Conservation (phyloP, 2,113 vertebrate species). For the Rutilus rutilus region DNA sequence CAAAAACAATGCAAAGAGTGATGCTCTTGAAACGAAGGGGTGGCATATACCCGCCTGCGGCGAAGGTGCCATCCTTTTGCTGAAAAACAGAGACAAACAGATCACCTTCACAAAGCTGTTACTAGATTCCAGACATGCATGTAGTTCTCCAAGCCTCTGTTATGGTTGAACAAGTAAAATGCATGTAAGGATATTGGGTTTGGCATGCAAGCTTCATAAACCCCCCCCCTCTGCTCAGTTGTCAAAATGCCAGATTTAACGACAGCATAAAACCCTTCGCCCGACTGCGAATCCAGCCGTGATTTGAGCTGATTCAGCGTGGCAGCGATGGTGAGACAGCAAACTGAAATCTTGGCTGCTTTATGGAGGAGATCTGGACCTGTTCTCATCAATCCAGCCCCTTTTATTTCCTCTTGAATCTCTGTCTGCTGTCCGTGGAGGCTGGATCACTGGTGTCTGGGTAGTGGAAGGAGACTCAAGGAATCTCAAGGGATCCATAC, state of each 20-base stretch:
- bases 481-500: conserved; percentile 23
- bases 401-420: conserved; percentile 49
- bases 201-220: conserved; percentile 34
- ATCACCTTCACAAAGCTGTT: background rate
- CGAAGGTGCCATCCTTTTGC: conserved; percentile 97
- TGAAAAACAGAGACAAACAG: conserved; percentile 59
- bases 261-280: conserved; percentile 31
- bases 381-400: conserved; percentile 44
- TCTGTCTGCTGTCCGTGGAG: conserved; percentile 16
- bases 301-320: conserved; percentile 50
- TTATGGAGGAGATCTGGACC: conserved; percentile 51
- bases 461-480: background rate
- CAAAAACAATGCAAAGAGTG: conserved; percentile 91
- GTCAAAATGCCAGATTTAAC: conserved; percentile 47
- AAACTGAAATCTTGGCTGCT: conserved; percentile 47
- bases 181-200: conserved; percentile 17
- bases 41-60: conserved; percentile 96
- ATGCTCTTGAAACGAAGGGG: conserved; percentile 95
- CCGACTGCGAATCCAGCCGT: conserved; percentile 11
- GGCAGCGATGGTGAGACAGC: conserved; percentile 21
- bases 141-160: background rate
- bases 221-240: conserved; percentile 22
- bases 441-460: conserved; percentile 1
- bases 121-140: background rate
- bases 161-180: conserved; percentile 26